phyloP scores from a whole-genome alignment of 2,888 invertebrate genomes.

The Hydriomena furcata region DNA sequence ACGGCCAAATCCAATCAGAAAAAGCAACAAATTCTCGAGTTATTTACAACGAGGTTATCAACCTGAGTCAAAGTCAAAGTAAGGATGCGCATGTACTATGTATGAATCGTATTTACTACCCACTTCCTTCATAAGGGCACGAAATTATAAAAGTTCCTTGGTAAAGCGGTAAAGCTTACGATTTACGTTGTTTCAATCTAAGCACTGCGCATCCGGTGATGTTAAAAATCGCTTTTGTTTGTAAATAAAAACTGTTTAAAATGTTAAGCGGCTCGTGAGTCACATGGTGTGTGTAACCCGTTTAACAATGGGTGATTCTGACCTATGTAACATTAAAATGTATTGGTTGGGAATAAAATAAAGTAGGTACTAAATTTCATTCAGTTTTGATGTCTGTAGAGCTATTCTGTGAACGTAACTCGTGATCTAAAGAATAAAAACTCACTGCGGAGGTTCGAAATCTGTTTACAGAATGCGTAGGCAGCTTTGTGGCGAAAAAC shows the following conservation, averaged over 20 bases:
- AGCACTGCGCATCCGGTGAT: slow-evolving; percentile 59
- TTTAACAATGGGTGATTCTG: slow-evolving; percentile 21
- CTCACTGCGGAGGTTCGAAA: no score
- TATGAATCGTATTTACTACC: slow-evolving; percentile 10
- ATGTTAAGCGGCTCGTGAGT: slow-evolving; percentile 65
- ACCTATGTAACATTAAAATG: slow-evolving; percentile 19
- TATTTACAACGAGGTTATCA: no score
- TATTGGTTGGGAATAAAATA: slow-evolving; percentile 14
- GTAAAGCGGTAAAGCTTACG: slow-evolving; percentile 14
- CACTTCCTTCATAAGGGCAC: slow-evolving; percentile 21
- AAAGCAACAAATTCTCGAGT: no score
- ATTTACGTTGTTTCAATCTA: slow-evolving; percentile 14
- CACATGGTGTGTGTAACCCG: slow-evolving; percentile 33
- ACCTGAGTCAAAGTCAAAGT: slow-evolving; percentile 16
- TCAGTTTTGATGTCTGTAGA: not conserved
- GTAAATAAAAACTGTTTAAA: slow-evolving; percentile 70
- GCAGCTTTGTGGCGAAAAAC: no score
- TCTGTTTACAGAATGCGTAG: no score
- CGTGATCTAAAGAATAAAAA: no score
- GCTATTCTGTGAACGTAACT: no score
- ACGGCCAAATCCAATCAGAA: not conserved
- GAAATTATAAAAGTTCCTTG: slow-evolving; percentile 8
- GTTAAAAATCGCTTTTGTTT: slow-evolving; percentile 69
- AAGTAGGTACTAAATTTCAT: slow-evolving; percentile 1
- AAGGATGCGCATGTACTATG: slow-evolving; percentile 2